phyloP scores from a whole-genome alignment of 2,888 invertebrate species.

The Amphipyra berbera region DNA sequence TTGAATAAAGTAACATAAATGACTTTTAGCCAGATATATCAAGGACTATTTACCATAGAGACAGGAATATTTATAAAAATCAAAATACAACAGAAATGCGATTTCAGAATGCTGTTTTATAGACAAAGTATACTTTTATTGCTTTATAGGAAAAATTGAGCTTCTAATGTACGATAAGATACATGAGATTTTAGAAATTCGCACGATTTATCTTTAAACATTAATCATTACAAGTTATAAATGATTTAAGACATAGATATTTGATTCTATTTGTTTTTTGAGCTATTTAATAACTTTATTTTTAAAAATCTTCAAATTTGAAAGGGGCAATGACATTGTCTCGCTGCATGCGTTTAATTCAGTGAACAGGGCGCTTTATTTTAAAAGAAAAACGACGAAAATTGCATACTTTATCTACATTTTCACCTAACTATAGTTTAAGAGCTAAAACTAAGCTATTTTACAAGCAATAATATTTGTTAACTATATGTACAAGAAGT shows the following conservation, averaged over 20 bases:
- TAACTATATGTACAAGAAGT: slow-evolving; percentile 65
- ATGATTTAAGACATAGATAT: not conserved
- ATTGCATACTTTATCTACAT: slow-evolving; percentile 18
- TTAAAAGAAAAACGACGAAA: slow-evolving; percentile 5
- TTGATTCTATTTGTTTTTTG: not conserved
- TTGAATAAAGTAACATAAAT: not conserved
- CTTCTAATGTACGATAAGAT: slow-evolving; percentile 17
- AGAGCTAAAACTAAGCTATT: slow-evolving; percentile 51
- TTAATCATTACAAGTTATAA: too few species aligned
- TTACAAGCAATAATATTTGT: slow-evolving; percentile 63
- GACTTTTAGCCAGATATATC: not conserved
- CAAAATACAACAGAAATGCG: slow-evolving; percentile 57
- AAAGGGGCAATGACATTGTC: too few species aligned
- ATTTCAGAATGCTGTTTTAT: slow-evolving; percentile 62
- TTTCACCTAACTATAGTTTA: slow-evolving; percentile 25
- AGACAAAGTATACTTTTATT: slow-evolving; percentile 65
- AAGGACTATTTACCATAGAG: slow-evolving; percentile 5
- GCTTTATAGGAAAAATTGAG: slow-evolving; percentile 61
- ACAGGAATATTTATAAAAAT: slow-evolving; percentile 19
- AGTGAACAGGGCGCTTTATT: not conserved
- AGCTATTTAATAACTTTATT: not conserved
- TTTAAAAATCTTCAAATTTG: too few species aligned
- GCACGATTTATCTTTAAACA: not conserved
- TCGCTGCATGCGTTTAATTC: not conserved
- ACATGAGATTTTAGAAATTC: slow-evolving; percentile 9